Base-by-base conservation (phyloP, 2,888 invertebrate genomes). In the Pycnomerus fuliginosus region DNA sequence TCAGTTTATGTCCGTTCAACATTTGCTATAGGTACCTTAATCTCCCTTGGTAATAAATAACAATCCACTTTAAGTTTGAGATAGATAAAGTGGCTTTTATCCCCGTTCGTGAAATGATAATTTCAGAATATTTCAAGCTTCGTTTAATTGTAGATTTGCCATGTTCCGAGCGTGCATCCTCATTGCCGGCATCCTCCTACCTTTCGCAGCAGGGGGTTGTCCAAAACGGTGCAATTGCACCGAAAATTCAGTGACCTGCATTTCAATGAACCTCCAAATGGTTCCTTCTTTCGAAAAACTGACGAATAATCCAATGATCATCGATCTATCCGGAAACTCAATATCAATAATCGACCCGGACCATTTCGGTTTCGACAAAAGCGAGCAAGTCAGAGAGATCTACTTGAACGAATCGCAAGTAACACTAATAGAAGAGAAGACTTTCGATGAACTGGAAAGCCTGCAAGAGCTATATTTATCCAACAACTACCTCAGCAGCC, bases 251-350 rank as follows among this genome's bases (percentile, higher is more conserved):
- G 56, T 71, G 2, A 51, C 48, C 3, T 71, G 71, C 34, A 50
- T 60, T 1, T 51, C 60, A n/a, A 53, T 53, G 37, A 48, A 52
- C 8, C 46, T 72, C 12, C 52, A 57, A 16, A 41, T 33, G 17
- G 50, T 70, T 3, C 70, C 72, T 2, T 59, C 59, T 36, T 65
- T 71, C 24, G 57, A 60, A 20, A 48, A 44, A 14, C 35, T 68
- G 3, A 49, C 58, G 4, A 53, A 45, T 16, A 55, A 55, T n/a
- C 67, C 68, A 2, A 40, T 58, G 10, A 58, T 63, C 7, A 55
- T 71, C 2, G 68, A 72, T 42, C 49, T 71, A 5, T 68, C 70
- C 1, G 61, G 62, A 8, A 71, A 71, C 45, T 56, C 62, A 15
- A 60, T 72, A 16, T 55, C 61, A 25, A 58, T 57, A 23, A 52